Evolutionary conservation across 2,888 invertebrate genomes (phyloP).

Genomic region (Amaurobius ferox): DNA sequence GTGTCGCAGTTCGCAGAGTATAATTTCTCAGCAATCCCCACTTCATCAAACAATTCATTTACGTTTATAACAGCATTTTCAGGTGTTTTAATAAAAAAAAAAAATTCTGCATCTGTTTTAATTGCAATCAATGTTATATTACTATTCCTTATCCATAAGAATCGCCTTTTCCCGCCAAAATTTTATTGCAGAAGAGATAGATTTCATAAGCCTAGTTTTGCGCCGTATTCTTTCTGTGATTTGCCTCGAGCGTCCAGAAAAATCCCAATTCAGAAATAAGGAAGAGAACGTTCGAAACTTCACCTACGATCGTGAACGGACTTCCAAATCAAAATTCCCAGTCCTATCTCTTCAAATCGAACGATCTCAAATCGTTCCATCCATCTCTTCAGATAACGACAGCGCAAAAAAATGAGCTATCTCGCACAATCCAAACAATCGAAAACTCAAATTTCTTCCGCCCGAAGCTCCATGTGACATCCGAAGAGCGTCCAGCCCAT

Average conservation of each 20-base stretch:
- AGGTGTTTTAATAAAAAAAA: too few species aligned
- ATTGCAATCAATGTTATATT: too few species aligned
- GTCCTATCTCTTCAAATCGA: neutral
- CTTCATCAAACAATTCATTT: too few species aligned
- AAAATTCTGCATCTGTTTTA: too few species aligned
- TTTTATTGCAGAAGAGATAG: too few species aligned
- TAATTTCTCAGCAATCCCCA: too few species aligned
- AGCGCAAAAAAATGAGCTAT: neutral
- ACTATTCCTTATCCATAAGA: too few species aligned
- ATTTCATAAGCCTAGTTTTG: too few species aligned
- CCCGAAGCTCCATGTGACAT: neutral
- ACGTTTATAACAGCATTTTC: too few species aligned
- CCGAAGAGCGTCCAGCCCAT: neutral
- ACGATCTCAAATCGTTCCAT: neutral
- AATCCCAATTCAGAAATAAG: neutral
- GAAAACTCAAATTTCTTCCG: neutral
- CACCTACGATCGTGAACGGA: neutral
- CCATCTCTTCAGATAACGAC: conserved; percentile 7
- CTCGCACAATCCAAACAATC: neutral
- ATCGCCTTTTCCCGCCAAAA: too few species aligned
- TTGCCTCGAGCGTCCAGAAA: neutral
- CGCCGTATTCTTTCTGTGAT: neutral
- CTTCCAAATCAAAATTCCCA: neutral
- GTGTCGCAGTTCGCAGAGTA: too few species aligned
- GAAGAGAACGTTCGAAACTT: neutral